Evolutionary conservation across 2,888 invertebrate species (phyloP), one percentile per base, ranked within the genome.

Genomic region (Trichogramma evanescens): DNA sequence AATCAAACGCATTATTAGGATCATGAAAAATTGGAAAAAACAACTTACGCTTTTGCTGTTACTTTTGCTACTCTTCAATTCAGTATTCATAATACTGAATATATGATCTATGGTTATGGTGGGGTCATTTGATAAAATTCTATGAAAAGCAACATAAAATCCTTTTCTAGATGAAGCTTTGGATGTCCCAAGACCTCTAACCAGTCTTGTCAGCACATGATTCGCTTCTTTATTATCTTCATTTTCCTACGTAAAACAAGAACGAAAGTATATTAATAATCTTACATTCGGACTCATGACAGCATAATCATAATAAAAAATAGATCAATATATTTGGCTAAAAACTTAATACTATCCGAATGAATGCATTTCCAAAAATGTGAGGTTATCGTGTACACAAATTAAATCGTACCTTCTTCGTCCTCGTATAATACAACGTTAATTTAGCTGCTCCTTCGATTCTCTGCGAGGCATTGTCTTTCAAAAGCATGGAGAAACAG

Each of bases 111-210:
- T 73, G 9, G 81, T 75, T 0, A 85, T 76, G 53, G 82, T 76
- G 1, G 81, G 77, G 61, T 81, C 78, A 55, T 81, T 77, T 49
- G 77, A 78, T 8, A 91, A 74, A 58, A 88, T 75, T 5, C 82
- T 82, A n/a, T 86, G 85, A 9, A 91, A 79, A 7, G 86, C 83
- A 0, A 86, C 82, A 72, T 85, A 90, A 76, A 86, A 89, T 39
- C 89, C 89, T 60, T 84, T 82, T 67, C 87, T 82, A 42, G 86
- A 82, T 38, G 81, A 80, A 38, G 82, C 81, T 46, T 85, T 81
- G 26, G 87, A 84, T 2, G 90, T 86, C 43, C 89, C 89, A 63
- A 89, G 78, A 63, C 91, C 89, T 66, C 89, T 81, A 4, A 91
- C 80, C 54, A 91, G 76, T 67, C 91, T 82, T 65, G 83, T 85